Conservation (phyloP, 2,797 vertebrate species). For the Cuculus canorus region DNA sequence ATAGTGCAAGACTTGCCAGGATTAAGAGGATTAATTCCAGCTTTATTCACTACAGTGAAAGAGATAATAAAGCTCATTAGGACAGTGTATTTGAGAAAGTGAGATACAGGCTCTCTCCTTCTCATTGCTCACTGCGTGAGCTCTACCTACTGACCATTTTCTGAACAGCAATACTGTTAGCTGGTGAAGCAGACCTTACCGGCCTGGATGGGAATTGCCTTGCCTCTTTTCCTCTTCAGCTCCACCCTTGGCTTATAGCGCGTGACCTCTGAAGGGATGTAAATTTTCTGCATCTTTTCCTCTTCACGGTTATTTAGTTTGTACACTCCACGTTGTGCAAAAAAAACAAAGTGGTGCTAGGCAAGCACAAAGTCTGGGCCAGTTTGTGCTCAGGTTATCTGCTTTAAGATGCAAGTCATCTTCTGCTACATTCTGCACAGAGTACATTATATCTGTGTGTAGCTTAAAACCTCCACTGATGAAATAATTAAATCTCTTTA, state of each 20-base stretch:
- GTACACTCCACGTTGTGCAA: not conserved
- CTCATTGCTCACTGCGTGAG: not conserved
- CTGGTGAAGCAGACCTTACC: not conserved
- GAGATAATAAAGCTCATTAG: not conserved
- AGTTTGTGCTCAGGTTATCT: not conserved
- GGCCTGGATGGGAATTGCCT: not conserved
- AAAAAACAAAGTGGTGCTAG: not conserved
- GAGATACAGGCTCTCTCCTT: not conserved
- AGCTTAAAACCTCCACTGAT: not conserved
- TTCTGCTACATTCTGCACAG: not conserved
- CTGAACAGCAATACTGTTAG: not conserved
- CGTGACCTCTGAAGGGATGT: not conserved
- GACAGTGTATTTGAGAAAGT: not conserved
- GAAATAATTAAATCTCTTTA: not conserved
- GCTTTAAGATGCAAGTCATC: not conserved
- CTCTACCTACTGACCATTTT: conserved; percentile 61
- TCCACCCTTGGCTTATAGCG: not conserved
- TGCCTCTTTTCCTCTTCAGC: not conserved
- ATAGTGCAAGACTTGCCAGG: not conserved
- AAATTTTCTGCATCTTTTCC: not conserved
- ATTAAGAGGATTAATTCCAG: not conserved
- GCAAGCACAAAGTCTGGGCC: not conserved
- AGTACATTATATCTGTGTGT: not conserved
- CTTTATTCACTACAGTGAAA: not conserved
- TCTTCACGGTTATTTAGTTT: not conserved